Percentiles rank a stretch among this genome's conserved stretches.
These are phyloP conservation scores for Phymanthus crucifer DNA, from an alignment of 92 coral and sea anemone genomes.

Conservation along the genomic window DNA sequence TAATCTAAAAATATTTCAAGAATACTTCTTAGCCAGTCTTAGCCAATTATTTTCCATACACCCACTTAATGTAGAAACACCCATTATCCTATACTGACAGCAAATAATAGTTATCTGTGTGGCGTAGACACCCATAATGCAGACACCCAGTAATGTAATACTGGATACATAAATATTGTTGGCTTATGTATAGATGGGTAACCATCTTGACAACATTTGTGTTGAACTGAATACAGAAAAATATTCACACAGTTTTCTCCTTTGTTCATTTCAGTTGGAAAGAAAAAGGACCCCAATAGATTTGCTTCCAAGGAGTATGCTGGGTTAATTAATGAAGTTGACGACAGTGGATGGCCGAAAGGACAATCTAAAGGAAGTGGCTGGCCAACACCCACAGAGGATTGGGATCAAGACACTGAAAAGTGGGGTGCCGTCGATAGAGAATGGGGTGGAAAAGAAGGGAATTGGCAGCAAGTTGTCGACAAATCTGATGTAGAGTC, in stretches of 20 bases:
- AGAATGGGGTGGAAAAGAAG: constrained; percentile 91
- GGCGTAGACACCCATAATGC: background rate
- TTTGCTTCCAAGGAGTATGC: constrained; percentile 94
- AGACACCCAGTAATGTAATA: background rate
- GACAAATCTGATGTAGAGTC: constrained; percentile 87
- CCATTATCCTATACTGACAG: too few species aligned
- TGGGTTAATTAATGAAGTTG: constrained; percentile 81
- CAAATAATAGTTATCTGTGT: too few species aligned
- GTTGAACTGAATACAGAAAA: too few species aligned
- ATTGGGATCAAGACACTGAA: constrained; percentile 83
- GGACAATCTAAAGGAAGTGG: constrained; percentile 80
- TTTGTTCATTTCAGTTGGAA: constrained; percentile 62
- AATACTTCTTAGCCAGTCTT: too few species aligned
- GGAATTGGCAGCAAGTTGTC: constrained; percentile 81
- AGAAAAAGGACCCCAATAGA: constrained; percentile 96
- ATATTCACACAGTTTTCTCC: background rate
- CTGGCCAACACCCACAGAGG: constrained; percentile 78
- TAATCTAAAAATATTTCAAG: too few species aligned
- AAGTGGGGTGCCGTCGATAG: constrained; percentile 91
- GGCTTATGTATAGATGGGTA: too few species aligned
- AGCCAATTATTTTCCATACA: background rate
- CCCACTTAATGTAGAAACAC: background rate
- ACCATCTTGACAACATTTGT: too few species aligned
- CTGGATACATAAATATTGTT: too few species aligned
- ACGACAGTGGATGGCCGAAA: constrained; percentile 88